Evolutionary conservation across 1,140 invertebrate species (phyloP), one percentile per base, ranked within the genome.

Genomic region (Octopus sinensis): DNA sequence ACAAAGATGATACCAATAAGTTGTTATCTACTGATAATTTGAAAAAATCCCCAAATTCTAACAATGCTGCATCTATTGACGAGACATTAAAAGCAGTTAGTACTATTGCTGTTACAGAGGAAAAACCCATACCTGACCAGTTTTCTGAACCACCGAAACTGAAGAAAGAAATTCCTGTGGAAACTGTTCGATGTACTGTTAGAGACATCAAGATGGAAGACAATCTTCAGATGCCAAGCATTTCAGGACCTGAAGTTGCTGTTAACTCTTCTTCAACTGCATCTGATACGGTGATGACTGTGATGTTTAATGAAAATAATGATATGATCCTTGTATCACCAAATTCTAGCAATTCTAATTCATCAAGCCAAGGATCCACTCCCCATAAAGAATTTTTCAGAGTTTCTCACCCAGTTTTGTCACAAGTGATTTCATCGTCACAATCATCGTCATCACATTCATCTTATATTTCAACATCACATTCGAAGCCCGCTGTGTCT

Each of bases 231-330:
- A 73, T 73, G 68, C 68, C 68, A 13, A 13, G 68, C 7, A 73
- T 73, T 73, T 7, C 68, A n/a, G 68, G 17, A 7, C 30, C 68
- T 62, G 17, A 62, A 12, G 56, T 62, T 62, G 17, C 56, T 17
- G 56, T 62, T 4, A 12, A 9, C 6, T 13, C 17, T 1, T 6
- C 13, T 23, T 73, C 68, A 13, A 6, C 5, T n/a, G 17, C 13
- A 73, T 13, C 6, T n/a, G 68, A 73, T 17, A n/a, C 68, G 4
- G 68, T 73, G 30, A 73, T 73, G 68, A 73, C 68, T 6, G 17
- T 73, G 5, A 73, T 73, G 68, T 23, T 73, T 73, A 73, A 73
- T 73, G 68, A 73, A 5, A 73, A 73, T 73, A 7, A 73, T 73
- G 68, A 73, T 6, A 43, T 43, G 30, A 43, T 43, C 30, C 30